Base-by-base conservation (phyloP, 2,888 invertebrate genomes). In the Ditula angustiorana region DNA sequence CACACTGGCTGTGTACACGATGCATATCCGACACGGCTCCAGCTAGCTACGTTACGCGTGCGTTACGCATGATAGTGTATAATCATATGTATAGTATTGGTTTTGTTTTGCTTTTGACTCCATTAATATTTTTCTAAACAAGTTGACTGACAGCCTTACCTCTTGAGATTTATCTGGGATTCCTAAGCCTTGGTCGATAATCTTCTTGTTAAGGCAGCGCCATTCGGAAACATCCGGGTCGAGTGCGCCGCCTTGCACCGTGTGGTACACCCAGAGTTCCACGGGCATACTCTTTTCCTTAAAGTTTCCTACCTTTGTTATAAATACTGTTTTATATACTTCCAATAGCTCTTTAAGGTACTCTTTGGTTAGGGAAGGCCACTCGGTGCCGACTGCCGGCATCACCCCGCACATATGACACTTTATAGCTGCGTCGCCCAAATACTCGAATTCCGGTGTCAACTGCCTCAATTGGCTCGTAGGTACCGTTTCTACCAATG, bases 401-500 rank as follows among this genome's bases (percentile, higher is more conserved):
- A 89, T 83, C 8, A 97, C 93, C 19, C 96, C 95, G 1, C 94
- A 94, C 55, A 98, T 80, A 77, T 95, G 95, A 68, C 97, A 96
- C 70, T 94, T 94, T 21, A 95, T 88, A 0, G 95, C 94, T 0
- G 94, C 94, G 65, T 94, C 94, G 0, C 94, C 93, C 0, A 94
- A 81, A 0, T 82, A 79, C 5, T 82, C 76, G 68, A 96, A 95
- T 7, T 91, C 81, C 0, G 85, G 73, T 10, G 91, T 79, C 3
- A 96, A 85, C 1, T 89, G 84, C 55, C 90, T 94, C 16, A 96
- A 80, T 50, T 88, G 80, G 1, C 85, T 76, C 0, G 76, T 56
- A 0, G 83, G 78, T 11, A 95, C 88, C 0, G 85, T 86, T 69
- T 94, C 94, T 1, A 90, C 85, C 49, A 87, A 86, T 0, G 95